Evolutionary conservation across 2,113 vertebrate species (phyloP).

Genomic region (Elanoides forficatus): DNA sequence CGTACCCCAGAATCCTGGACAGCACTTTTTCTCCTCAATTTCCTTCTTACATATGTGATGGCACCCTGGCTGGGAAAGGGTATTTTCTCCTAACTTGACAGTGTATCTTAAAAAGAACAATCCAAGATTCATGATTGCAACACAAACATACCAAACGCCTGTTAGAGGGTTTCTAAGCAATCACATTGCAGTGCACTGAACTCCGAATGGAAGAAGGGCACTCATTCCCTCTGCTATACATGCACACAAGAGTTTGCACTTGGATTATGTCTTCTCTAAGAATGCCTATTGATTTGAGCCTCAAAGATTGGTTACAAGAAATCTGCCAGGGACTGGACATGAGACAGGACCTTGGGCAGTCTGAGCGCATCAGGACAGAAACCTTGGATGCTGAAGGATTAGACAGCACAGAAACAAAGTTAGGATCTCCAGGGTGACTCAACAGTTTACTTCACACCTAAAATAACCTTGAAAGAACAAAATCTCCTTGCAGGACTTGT

Average conservation of each 20-base stretch:
- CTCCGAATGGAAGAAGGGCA: background rate
- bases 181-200: background rate
- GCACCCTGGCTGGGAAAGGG: slow-evolving; percentile 77
- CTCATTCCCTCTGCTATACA: background rate
- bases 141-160: background rate
- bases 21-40: slow-evolving; percentile 77
- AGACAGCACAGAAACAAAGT: background rate
- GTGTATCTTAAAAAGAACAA: slow-evolving; percentile 78
- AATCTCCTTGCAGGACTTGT: background rate
- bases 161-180: background rate
- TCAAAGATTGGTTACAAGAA: background rate
- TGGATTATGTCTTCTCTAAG: background rate
- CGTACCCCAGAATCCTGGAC: slow-evolving; percentile 85
- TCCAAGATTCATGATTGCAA: background rate
- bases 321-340: background rate
- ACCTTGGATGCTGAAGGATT: background rate
- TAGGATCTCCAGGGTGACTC: background rate
- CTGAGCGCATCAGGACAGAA: background rate
- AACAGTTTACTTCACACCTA: background rate
- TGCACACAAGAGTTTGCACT: background rate
- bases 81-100: slow-evolving; percentile 74
- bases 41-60: slow-evolving; percentile 74
- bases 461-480: background rate
- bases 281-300: background rate
- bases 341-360: background rate